These are phyloP conservation scores for Eueides isabella DNA, from an alignment of 1,140 invertebrate species.

Conservation along the genomic window DNA sequence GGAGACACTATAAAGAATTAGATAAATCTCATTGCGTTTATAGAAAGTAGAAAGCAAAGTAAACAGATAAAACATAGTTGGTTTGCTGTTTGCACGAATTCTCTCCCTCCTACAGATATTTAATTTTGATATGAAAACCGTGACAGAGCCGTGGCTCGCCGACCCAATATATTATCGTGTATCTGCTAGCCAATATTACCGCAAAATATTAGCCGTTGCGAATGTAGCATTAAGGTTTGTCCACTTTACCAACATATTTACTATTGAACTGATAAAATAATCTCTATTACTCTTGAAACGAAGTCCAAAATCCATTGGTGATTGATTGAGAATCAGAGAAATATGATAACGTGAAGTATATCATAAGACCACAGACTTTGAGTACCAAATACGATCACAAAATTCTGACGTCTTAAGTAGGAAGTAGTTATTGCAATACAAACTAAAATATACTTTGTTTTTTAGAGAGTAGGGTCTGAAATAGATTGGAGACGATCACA, in stretches of 20 bases:
- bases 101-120: slow-evolving; percentile 63
- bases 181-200: slow-evolving; percentile 75
- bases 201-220: slow-evolving; percentile 77
- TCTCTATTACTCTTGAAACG: not conserved
- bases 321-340: slow-evolving; percentile 5
- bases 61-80: slow-evolving; percentile 46
- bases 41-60: slow-evolving; percentile 33
- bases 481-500: not conserved
- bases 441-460: slow-evolving; percentile 21
- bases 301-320: not conserved
- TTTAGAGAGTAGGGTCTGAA: not conserved
- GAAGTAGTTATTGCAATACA: not conserved
- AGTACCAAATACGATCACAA: slow-evolving; percentile 50
- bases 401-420: slow-evolving; percentile 44
- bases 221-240: slow-evolving; percentile 64
- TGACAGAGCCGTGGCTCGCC: slow-evolving; percentile 58
- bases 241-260: slow-evolving; percentile 45
- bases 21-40: slow-evolving; percentile 35
- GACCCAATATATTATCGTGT: slow-evolving; percentile 70
- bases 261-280: slow-evolving; percentile 28
- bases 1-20: not conserved
- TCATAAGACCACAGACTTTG: slow-evolving; percentile 52
- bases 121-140: slow-evolving; percentile 78
- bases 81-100: slow-evolving; percentile 43
- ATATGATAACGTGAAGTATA: slow-evolving; percentile 48